A percentile compares a stretch with the other conserved stretches of the same genome.
phyloP scores from a whole-genome alignment of 2,113 vertebrate genomes.

The Bombycilla garrulus region DNA sequence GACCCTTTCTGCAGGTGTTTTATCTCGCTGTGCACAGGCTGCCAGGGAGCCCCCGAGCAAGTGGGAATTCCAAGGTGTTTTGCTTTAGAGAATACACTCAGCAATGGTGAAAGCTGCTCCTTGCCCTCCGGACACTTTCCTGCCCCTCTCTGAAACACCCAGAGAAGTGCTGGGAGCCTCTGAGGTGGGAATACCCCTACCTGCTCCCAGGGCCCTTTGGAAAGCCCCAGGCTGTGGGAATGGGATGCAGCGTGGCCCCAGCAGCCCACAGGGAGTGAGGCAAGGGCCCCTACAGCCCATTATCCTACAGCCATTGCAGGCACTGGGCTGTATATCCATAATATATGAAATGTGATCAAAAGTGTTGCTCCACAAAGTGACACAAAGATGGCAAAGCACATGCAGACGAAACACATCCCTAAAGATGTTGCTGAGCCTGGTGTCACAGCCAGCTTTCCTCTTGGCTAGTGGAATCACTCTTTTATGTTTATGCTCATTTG shows the following conservation, averaged over 20 bases:
- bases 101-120: background rate
- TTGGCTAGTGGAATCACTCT: slow-evolving; percentile 13
- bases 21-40: rapidly evolving
- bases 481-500: slow-evolving; percentile 39
- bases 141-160: background rate
- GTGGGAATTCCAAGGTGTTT: background rate
- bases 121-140: rapidly evolving
- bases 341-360: background rate
- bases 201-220: background rate
- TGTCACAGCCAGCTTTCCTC: background rate
- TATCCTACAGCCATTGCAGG: background rate
- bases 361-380: background rate
- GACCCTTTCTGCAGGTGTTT: background rate
- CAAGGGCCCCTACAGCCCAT: background rate
- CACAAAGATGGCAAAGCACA: background rate
- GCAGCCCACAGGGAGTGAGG: background rate
- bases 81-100: background rate
- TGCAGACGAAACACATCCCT: background rate
- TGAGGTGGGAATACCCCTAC: background rate
- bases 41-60: background rate
- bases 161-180: background rate
- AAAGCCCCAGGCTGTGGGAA: background rate
- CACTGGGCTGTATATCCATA: background rate
- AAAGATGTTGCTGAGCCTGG: background rate
- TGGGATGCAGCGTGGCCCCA: background rate